phyloP scores from a whole-genome alignment of 64 coral and sea anemone species.

The Pocillopora verrucosa region DNA sequence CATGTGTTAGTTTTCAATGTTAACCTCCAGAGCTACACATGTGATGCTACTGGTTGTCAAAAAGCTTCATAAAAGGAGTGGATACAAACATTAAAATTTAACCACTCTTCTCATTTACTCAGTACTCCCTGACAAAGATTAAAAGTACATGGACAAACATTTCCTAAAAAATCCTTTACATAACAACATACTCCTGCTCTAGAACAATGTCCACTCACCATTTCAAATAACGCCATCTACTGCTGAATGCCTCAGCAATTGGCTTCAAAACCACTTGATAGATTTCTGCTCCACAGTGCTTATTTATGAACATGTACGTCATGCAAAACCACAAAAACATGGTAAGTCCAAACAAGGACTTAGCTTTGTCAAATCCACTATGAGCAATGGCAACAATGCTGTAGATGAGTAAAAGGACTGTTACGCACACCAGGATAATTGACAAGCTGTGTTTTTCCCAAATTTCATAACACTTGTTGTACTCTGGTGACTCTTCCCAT shows the following conservation, averaged over 20 bases:
- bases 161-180: neutral
- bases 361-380: slow-evolving; percentile 85
- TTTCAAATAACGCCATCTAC: slow-evolving; percentile 73
- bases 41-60: too few relatives aligned
- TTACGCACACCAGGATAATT: slow-evolving; percentile 37
- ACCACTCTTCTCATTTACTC: too few relatives aligned
- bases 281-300: slow-evolving; percentile 67
- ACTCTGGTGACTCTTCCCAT: slow-evolving; percentile 70
- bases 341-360: slow-evolving; percentile 66
- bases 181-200: neutral
- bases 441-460: slow-evolving; percentile 65
- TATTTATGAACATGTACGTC: slow-evolving; percentile 69
- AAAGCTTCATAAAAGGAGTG: too few relatives aligned
- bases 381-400: slow-evolving; percentile 67
- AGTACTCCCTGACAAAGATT: too few relatives aligned
- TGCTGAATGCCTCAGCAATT: slow-evolving; percentile 20
- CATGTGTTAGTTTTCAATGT: too few relatives aligned
- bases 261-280: slow-evolving; percentile 60
- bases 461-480: slow-evolving; percentile 31
- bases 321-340: slow-evolving; percentile 81
- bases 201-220: slow-evolving; percentile 59
- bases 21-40: too few relatives aligned
- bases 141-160: too few relatives aligned
- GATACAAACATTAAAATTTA: too few relatives aligned
- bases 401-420: slow-evolving; percentile 50